These are phyloP conservation scores for Villa cingulata DNA, from an alignment of 2,888 invertebrate genomes.

Conservation along the genomic window DNA sequence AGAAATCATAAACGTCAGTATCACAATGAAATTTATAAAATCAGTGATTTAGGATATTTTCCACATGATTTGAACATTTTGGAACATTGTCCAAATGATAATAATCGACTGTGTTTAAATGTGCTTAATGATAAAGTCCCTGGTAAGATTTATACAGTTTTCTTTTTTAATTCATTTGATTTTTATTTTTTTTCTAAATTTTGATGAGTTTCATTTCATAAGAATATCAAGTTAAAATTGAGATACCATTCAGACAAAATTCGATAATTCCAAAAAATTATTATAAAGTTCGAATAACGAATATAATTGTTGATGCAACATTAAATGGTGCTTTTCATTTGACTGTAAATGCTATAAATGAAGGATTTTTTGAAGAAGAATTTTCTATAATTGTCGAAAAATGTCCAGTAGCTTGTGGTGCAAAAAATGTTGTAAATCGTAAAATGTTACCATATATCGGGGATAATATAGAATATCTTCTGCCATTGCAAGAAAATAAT, in stretches of 20 bases:
- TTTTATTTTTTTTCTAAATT: no score
- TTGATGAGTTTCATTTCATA: no score
- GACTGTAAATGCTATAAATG: constrained; percentile 22
- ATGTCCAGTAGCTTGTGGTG: constrained; percentile 19
- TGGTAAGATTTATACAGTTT: constrained; percentile 17
- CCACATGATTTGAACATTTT: constrained; percentile 19
- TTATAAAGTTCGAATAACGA: constrained; percentile 20
- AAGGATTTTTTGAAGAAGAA: constrained; percentile 17
- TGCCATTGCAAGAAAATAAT: constrained; percentile 21
- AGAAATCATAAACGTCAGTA: constrained; percentile 3
- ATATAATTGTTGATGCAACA: constrained; percentile 25
- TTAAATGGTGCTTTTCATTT: constrained; percentile 24
- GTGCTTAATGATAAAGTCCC: constrained; percentile 23
- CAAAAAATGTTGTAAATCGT: constrained; percentile 18
- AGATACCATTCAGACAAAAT: constrained; percentile 27
- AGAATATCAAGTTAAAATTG: constrained; percentile 25
- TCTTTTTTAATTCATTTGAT: background rate
- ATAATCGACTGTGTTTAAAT: constrained; percentile 22
- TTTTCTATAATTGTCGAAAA: constrained; percentile 21
- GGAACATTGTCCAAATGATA: constrained; percentile 19
- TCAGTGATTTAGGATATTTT: constrained; percentile 17
- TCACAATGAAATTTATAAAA: constrained; percentile 12
- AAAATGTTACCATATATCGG: constrained; percentile 20
- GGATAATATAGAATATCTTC: constrained; percentile 21
- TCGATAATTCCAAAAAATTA: constrained; percentile 14